These are phyloP conservation scores for Engraulis encrasicolus DNA, from an alignment of 2,113 vertebrate genomes.

Conservation along the genomic window DNA sequence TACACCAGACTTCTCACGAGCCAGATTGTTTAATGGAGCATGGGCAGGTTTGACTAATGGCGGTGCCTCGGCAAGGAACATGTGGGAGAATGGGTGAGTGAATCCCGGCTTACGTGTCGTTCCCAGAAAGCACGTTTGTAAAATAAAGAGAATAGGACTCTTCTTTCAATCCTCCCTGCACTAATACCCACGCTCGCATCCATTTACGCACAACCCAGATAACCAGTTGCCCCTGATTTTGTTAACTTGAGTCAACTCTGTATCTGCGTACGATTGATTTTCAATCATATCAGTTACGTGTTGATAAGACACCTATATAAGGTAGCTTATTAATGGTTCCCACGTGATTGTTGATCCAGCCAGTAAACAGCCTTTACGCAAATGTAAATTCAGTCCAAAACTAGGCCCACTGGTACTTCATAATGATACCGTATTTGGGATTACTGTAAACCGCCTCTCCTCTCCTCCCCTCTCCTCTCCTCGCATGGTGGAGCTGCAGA, in stretches of 20 bases:
- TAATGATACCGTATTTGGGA: background rate
- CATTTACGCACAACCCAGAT: conserved; percentile 71
- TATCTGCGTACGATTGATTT: conserved; percentile 78
- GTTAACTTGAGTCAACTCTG: conserved; percentile 79
- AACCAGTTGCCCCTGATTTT: conserved; percentile 67
- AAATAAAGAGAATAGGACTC: background rate
- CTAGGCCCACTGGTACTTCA: background rate
- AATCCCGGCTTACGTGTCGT: background rate
- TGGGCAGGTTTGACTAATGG: conserved; percentile 87
- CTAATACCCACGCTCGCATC: background rate
- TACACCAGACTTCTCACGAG: conserved; percentile 83
- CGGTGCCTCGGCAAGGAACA: conserved; percentile 71
- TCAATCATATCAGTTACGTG: conserved; percentile 58
- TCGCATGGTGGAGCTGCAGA: conserved; percentile 3
- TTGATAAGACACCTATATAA: conserved; percentile 62
- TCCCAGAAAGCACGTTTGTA: background rate
- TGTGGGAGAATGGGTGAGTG: conserved; percentile 51
- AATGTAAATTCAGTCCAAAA: background rate
- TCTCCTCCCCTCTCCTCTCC: too few species aligned
- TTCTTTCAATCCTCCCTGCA: background rate
- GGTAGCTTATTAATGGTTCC: background rate
- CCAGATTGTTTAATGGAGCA: conserved; percentile 90
- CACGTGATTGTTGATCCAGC: background rate
- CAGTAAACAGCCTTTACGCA: background rate
- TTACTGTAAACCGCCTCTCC: background rate